A percentile compares a stretch with the other conserved stretches of the same genome.
Evolutionary conservation across 2,797 vertebrate species (phyloP).

Genomic region (Tenualosa thibaudeaui): DNA sequence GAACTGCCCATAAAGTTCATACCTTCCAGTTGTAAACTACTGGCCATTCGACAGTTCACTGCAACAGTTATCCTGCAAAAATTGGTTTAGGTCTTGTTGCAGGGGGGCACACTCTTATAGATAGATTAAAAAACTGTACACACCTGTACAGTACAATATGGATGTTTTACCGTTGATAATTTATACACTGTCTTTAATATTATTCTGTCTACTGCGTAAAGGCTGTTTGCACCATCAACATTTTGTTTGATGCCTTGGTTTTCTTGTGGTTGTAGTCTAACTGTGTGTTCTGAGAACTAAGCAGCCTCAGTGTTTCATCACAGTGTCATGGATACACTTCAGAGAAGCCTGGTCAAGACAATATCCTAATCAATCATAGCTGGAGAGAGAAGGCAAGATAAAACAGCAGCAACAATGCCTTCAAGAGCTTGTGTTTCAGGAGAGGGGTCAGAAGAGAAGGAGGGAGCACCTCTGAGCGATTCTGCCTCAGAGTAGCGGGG

Average conservation of each 20-base stretch:
- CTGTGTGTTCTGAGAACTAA: neutral
- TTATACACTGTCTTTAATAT: too few species aligned
- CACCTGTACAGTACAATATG: too few species aligned
- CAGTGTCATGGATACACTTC: neutral
- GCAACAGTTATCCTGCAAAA: too few species aligned
- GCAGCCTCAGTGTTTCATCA: neutral
- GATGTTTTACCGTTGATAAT: too few species aligned
- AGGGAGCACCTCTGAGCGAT: neutral
- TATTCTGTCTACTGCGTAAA: too few species aligned
- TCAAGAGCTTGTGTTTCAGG: neutral
- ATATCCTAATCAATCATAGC: neutral
- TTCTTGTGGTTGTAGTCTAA: neutral
- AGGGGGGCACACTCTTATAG: too few species aligned
- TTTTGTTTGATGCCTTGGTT: neutral
- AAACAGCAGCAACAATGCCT: slow-evolving; percentile 11
- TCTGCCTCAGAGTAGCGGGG: slow-evolving; percentile 22
- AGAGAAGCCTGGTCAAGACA: neutral
- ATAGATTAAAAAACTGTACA: too few species aligned
- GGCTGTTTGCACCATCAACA: neutral
- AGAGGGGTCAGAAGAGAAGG: neutral
- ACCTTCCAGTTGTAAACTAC: too few species aligned
- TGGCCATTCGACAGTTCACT: too few species aligned
- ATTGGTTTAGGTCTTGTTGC: too few species aligned
- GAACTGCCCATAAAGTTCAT: too few species aligned
- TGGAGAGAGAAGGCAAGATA: neutral